Base-by-base conservation (phyloP, 23 tunicate species). In the Oikopleura albicans region DNA sequence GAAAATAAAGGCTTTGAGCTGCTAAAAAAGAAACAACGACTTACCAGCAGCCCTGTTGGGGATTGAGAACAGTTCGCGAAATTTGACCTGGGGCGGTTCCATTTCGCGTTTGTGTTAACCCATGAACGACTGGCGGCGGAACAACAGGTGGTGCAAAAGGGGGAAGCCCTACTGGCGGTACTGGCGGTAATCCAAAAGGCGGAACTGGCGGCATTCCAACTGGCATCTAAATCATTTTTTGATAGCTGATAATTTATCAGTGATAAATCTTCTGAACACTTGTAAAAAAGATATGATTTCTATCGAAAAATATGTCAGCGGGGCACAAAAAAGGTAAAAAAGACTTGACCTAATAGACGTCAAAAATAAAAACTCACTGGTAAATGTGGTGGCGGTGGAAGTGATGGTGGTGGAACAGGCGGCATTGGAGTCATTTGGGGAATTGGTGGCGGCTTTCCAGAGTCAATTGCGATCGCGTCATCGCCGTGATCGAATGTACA, bases 401-500 rank as follows among this genome's bases (percentile, higher is more conserved):
- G 66, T 22, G 39, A 84, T 2, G 71, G 86, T 39, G 40, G 39
- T 31, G 56, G 0, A 4, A 66, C 75, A 40, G 88, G 88, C 31
- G 88, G 88, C 0, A 75, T 71, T 1, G 85, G 49, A 29, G 79
- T 22, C 79, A 71, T 27, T 16, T 27, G 28, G 39, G 37, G 40
- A 31, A 37, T 57, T 29, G 49, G 63, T 39, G 39, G 71, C 34
- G 1, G 66, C 88, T 86, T 88, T 71, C 86, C 66, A 1, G 76
- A 56, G 37, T 91, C 97, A 0, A 95, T 91, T 0, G 88, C 91
- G 16, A 95, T 88, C 0, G 96, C 97, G 83, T 95, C 96, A 8
- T 56, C 76, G 39, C 99, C 99, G 41, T 94, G 98, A 63, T 94
- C 98, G 39, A 84, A 94, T 0, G 98, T 94, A 56, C 98, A 94